Conservation (phyloP, 2,797 vertebrate species). For the Catamblyrhynchus diadema region DNA sequence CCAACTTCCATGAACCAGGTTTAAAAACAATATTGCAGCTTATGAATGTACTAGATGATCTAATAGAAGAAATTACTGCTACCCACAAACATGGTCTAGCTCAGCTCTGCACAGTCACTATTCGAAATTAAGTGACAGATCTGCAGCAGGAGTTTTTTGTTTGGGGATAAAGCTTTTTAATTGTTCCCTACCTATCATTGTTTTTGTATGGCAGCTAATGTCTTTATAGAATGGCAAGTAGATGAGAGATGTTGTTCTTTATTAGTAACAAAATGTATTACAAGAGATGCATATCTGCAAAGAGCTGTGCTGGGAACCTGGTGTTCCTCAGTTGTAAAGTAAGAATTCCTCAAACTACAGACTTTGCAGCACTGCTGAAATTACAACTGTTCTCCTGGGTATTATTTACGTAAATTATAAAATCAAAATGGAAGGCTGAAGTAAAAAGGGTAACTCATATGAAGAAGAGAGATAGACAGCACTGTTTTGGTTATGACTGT, state of each 20-base stretch:
- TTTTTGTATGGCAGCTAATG: slow-evolving; percentile 1
- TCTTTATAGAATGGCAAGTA: neutral
- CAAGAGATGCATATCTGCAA: neutral
- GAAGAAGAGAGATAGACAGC: neutral
- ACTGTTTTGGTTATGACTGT: neutral
- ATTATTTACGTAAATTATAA: neutral
- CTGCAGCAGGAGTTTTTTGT: neutral
- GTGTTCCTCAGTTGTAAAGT: neutral
- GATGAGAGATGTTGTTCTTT: neutral
- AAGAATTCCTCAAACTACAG: neutral
- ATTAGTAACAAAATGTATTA: neutral
- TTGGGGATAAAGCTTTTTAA: slow-evolving; percentile 25
- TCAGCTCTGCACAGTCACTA: neutral
- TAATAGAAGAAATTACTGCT: slow-evolving; percentile 42
- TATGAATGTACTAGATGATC: slow-evolving; percentile 9
- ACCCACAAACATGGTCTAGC: neutral
- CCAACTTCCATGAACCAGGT: neutral
- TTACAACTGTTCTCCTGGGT: neutral
- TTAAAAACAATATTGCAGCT: slow-evolving; percentile 16
- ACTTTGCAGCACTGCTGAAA: neutral
- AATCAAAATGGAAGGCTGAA: neutral
- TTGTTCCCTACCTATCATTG: neutral
- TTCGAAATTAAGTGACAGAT: slow-evolving; percentile 12
- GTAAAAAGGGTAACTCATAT: neutral
- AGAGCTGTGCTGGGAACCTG: neutral